Evolutionary conservation across 1,140 invertebrate species (phyloP).

Genomic region (Lucilia cuprina): DNA sequence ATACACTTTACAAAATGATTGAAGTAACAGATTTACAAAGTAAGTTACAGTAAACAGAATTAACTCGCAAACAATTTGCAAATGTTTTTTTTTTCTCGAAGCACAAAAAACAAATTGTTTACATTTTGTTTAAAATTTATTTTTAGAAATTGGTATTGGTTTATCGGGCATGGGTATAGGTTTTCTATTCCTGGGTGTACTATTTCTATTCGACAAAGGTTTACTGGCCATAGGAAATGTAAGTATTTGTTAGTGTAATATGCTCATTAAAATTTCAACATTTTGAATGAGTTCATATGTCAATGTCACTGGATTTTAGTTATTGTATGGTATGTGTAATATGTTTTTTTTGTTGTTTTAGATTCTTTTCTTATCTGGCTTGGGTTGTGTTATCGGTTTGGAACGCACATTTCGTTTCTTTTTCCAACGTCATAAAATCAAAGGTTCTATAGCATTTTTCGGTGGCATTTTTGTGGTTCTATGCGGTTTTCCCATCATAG

Average conservation of each 20-base stretch:
- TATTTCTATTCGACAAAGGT: constrained; percentile 97
- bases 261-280: not conserved
- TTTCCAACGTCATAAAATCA: constrained; percentile 96
- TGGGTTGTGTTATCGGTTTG: constrained; percentile 95
- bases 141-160: constrained; percentile 95
- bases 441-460: constrained; percentile 91
- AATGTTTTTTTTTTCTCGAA: too few species aligned
- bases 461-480: constrained; percentile 94
- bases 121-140: constrained; percentile 37
- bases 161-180: constrained; percentile 94
- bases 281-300: not conserved
- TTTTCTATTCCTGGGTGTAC: constrained; percentile 93
- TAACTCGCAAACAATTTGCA: too few species aligned
- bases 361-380: constrained; percentile 87
- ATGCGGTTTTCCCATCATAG: constrained; percentile 94
- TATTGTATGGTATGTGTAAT: not conserved
- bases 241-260: constrained; percentile 62
- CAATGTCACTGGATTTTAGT: not conserved
- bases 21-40: constrained; percentile 78
- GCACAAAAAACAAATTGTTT: constrained; percentile 61
- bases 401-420: constrained; percentile 97
- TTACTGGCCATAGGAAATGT: constrained; percentile 98
- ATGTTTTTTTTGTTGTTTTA: constrained; percentile 69
- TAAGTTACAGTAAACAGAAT: constrained; percentile 60
- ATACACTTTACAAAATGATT: constrained; percentile 67